These are phyloP conservation scores for Megalonaias nervosa DNA, from an alignment of 1,140 invertebrate species.

Conservation along the genomic window DNA sequence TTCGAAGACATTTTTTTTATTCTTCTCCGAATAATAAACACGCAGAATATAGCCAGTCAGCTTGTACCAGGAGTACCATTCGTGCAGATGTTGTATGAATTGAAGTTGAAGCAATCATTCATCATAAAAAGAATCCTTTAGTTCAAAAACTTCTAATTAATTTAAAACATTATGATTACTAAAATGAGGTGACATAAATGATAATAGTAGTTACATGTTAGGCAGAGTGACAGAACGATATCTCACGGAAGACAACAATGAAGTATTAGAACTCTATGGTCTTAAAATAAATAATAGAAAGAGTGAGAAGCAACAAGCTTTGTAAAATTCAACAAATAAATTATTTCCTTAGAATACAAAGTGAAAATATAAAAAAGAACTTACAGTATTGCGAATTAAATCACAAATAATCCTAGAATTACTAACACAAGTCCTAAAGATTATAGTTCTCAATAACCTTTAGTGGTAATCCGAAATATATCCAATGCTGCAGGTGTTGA, in stretches of 20 bases:
- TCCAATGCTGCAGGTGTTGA: no score
- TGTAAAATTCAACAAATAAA: no score
- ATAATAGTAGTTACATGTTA: slow-evolving; percentile 18
- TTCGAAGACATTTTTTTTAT: slow-evolving; percentile 38
- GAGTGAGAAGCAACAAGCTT: no score
- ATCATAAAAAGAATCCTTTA: slow-evolving; percentile 12
- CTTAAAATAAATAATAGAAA: no score
- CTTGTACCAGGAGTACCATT: slow-evolving; percentile 35
- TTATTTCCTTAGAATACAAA: no score
- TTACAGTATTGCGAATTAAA: no score
- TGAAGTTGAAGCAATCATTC: slow-evolving; percentile 13
- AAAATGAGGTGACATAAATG: slow-evolving; percentile 13
- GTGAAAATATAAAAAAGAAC: no score
- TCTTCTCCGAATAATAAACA: slow-evolving; percentile 34
- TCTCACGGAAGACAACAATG: slow-evolving; percentile 12
- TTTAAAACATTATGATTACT: slow-evolving; percentile 20
- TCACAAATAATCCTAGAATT: no score
- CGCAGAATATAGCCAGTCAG: slow-evolving; percentile 36
- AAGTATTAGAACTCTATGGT: no score
- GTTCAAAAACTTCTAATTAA: slow-evolving; percentile 16
- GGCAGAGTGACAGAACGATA: slow-evolving; percentile 4
- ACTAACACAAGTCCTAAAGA: no score
- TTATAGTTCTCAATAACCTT: no score
- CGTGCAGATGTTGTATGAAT: slow-evolving; percentile 31
- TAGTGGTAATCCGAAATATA: no score